Conservation (phyloP, 2,797 vertebrate species). For the Nannoperca australis region DNA sequence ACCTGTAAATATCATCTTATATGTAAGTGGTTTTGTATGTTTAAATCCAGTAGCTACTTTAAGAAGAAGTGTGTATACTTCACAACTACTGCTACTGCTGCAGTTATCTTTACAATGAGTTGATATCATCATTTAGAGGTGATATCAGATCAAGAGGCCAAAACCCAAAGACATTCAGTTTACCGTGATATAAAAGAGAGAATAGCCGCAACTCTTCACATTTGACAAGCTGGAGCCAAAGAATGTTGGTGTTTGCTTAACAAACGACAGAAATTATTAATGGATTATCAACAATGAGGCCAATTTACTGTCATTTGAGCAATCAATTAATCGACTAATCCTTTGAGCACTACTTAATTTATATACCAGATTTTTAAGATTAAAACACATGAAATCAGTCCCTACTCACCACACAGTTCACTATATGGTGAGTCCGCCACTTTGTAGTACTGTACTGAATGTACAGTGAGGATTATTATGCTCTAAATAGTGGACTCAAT, state of each 20-base stretch:
- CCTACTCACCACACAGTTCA: too few species aligned
- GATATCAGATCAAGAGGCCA: neutral
- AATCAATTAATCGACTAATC: neutral
- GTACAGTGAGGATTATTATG: too few species aligned
- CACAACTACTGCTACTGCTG: neutral
- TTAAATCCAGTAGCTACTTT: neutral
- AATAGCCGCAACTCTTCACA: neutral
- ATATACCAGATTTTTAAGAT: neutral
- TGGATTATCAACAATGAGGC: too few species aligned
- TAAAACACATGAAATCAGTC: neutral
- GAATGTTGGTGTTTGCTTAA: neutral
- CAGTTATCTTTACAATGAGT: neutral
- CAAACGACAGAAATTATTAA: neutral
- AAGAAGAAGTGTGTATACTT: neutral
- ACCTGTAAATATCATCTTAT: neutral
- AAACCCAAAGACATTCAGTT: neutral
- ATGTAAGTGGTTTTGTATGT: neutral
- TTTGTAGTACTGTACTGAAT: too few species aligned
- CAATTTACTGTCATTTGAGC: too few species aligned
- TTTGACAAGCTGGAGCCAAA: neutral
- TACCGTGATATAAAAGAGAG: neutral
- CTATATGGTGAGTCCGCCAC: too few species aligned
- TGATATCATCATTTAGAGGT: neutral
- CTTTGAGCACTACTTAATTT: neutral
- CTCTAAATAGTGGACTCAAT: too few species aligned